Evolutionary conservation across 2,797 vertebrate genomes (phyloP), one percentile per base, ranked within the genome.

Genomic region (Microhierax caerulescens): DNA sequence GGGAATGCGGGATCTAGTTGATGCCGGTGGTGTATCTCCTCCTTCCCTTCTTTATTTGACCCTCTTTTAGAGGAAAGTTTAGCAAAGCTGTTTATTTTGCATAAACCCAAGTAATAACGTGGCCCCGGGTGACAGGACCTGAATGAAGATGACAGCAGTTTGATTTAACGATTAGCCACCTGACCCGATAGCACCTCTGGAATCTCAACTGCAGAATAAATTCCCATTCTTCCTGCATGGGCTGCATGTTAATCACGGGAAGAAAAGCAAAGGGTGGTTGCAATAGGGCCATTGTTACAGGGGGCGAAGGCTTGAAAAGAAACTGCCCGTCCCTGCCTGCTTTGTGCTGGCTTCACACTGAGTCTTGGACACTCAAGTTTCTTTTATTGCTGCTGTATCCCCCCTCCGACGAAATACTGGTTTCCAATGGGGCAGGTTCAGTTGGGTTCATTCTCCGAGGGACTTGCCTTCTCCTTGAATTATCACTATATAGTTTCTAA

Each of bases 151-250:
- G 96, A 97, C 96, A 98, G 96, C 95, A 93, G 94, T 95, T 97
- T 98, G 98, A 98, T 98, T 98, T 97, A 98, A 97, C 96, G 97
- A 98, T 97, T 98, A 97, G 97, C 97, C 98, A 98, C 97, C 97
- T 98, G 98, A 98, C 98, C 98, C 90, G 92, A 96, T 95, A 91
- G 90, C 94, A 94, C 96, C 97, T 97, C 97, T 95, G 93, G 94
- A 94, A 95, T 96, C 96, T 93, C 75, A 91, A 87, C 97, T 90
- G 88, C 97, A 82, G 96, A 98, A 97, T 96, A 96, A 95, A 97
- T 93, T 92, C 94, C 76, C 88, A 95, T 98, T 98, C 94, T 96
- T 95, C 93, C 72, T 51, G 63, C 96, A 97, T 75, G 74, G 97
- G 86, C 90, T 97, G 97, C 97, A 97, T 98, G 97, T 93, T 98